phyloP scores from a whole-genome alignment of 2,888 invertebrate genomes.

The Gryllus longicercus region DNA sequence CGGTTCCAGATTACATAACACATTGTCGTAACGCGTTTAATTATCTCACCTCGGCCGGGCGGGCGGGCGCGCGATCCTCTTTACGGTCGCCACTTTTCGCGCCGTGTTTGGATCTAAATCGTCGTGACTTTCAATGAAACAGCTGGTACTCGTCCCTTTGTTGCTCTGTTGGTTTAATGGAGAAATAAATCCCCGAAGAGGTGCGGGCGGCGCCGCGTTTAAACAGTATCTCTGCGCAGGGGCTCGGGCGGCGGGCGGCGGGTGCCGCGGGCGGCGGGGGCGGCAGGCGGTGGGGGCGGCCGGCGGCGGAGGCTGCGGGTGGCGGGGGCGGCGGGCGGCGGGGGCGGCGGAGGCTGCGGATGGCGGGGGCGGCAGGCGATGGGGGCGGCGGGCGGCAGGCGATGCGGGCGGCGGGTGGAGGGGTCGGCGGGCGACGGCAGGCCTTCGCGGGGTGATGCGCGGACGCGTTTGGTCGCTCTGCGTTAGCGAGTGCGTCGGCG shows the following conservation, averaged over 20 bases:
- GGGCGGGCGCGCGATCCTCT: not conserved
- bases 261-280: too few species aligned
- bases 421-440: too few species aligned
- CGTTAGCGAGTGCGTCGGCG: constrained; percentile 25
- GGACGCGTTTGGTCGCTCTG: not conserved
- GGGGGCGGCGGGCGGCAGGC: too few species aligned
- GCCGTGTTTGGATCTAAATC: not conserved
- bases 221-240: too few species aligned
- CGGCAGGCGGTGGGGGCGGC: too few species aligned
- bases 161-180: not conserved
- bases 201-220: not conserved
- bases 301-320: too few species aligned
- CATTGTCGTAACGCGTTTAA: constrained; percentile 17
- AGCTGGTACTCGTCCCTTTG: not conserved
- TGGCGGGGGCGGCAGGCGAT: too few species aligned
- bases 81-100: not conserved
- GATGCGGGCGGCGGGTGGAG: too few species aligned
- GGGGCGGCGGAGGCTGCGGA: not conserved
- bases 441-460: not conserved
- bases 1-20: constrained; percentile 1
- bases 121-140: not conserved
- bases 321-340: not conserved
- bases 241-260: not conserved
- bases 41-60: not conserved
- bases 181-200: not conserved